Base-by-base conservation (phyloP, 2,797 vertebrate species). In the Gambelia wislizenii region DNA sequence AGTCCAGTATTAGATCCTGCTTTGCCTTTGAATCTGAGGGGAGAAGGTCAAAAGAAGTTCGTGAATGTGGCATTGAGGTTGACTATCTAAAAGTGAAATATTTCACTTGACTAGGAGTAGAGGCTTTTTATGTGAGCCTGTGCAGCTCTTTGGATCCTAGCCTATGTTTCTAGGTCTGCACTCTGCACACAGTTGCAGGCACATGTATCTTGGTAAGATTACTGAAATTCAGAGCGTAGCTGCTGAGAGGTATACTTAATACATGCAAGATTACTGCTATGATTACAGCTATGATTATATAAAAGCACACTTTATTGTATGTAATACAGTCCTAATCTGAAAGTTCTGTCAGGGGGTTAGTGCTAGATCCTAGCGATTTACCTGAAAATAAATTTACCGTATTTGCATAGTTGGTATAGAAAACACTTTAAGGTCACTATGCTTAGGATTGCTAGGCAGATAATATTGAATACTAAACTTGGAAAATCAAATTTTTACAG, bases 401-500 rank as follows among this genome's bases (percentile, higher is more conserved):
- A 88, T 83, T 6, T 49, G 33, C 30, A 42, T 47, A 4, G 5
- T 61, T n/a, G 36, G 27, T n/a, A 13, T 36, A 30, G 49, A 69
- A 54, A n/a, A 67, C 7, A 42, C 39, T 77, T 56, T 44, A 36
- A 79, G 22, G 47, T 86, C 69, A 22, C 5, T 85, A 36, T 74
- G 0, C 59, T 89, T 75, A 33, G 3, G 1, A 72, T 70, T 89
- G 44, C 47, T 85, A 44, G 22, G 30, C 47, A 67, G 75, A 0
- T 56, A 74, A 14, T 89, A 87, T n/a, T 81, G 12, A 9, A 83
- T 42, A 72, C 20, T 52, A 42, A 80, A 44, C 39, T 56, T 47
- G 16, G 18, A 80, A 42, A 18, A 56, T 72, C 33, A 42, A 42
- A 6, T 64, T 30, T 0, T 42, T 67, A 70, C n/a, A 54, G 78